Base-by-base conservation (phyloP, 2,113 vertebrate species). In the Colinus virginianus region DNA sequence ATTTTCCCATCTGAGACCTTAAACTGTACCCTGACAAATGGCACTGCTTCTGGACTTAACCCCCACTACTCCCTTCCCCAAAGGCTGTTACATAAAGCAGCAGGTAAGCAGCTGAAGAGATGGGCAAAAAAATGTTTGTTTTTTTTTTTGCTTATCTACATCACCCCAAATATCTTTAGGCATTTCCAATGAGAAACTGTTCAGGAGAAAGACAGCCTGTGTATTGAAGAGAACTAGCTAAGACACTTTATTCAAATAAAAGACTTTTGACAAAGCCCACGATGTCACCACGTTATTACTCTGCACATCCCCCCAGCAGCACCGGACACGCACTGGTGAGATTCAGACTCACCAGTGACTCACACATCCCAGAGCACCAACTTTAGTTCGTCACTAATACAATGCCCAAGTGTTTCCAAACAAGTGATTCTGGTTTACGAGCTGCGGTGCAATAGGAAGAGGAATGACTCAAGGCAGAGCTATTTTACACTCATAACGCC, bases 61-160 rank as follows among this genome's bases (percentile, higher is more conserved):
- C 49, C 83, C 62, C 16, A 14, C 56, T 26, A 25, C 14, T 76
- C 32, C 68, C 20, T 25, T 19, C 38, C 32, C 63, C n/a, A 21
- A n/a, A 40, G 49, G 74, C 40, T 0, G 4, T 11, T 12, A 10
- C 15, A 6, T 30, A 28, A 48, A 69, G 40, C 56, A 69, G 72
- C 8, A 21, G 78, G 42, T 32, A 21, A 59, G 18, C 64, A 66
- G 40, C 68, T 40, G 18, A 34, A 16, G 20, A 61, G 40, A 9
- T 0, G 6, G 22, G 58, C 28, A 21, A 25, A 77, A 61, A 18
- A 3, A 1, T 36, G 5, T 13, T 1, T 5, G 11, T 40, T 40
- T 28, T 53, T 53, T 16, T 14, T 51, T n/a, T 42, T 46, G 9
- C 13, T 66, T 68, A 25, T 8, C 16, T 12, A 3, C 28, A 11